Conservation (phyloP, 64 coral and sea anemone species). For the Anthopleura sola region DNA sequence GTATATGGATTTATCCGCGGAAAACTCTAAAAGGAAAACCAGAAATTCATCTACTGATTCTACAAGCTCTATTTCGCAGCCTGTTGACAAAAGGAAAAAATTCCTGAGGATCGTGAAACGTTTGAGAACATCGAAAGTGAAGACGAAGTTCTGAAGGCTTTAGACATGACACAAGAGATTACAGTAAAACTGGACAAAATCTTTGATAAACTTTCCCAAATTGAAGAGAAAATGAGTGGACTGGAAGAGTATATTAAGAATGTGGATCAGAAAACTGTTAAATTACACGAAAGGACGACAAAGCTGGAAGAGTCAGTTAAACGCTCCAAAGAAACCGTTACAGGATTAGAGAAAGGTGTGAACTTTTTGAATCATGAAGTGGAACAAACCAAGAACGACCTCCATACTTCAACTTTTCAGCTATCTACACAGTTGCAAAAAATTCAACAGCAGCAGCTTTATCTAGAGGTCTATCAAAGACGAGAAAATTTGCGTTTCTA, state of each 20-base stretch:
- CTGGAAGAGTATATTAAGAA: background rate
- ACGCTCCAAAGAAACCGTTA: background rate
- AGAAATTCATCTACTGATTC: too few species aligned
- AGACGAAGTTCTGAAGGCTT: too few species aligned
- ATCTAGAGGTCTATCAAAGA: conserved; percentile 8
- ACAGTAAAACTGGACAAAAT: background rate
- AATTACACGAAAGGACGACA: background rate
- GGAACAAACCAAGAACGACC: background rate
- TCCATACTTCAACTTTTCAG: background rate
- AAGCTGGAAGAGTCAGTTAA: background rate
- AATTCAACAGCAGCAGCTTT: background rate
- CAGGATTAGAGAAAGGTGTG: background rate
- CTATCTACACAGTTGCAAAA: background rate
- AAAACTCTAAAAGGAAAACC: too few species aligned
- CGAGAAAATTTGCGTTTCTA: conserved; percentile 9
- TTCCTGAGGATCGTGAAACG: too few species aligned
- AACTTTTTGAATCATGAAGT: background rate
- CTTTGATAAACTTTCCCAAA: background rate
- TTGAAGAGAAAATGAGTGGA: background rate
- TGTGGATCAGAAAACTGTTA: background rate
- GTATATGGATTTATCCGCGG: too few species aligned
- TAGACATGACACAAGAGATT: background rate
- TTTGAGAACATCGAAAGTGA: too few species aligned
- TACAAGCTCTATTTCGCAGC: too few species aligned
- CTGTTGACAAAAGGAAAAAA: too few species aligned